These are phyloP conservation scores for Formicarius rufipectus DNA, from an alignment of 2,113 vertebrate species.

Conservation along the genomic window DNA sequence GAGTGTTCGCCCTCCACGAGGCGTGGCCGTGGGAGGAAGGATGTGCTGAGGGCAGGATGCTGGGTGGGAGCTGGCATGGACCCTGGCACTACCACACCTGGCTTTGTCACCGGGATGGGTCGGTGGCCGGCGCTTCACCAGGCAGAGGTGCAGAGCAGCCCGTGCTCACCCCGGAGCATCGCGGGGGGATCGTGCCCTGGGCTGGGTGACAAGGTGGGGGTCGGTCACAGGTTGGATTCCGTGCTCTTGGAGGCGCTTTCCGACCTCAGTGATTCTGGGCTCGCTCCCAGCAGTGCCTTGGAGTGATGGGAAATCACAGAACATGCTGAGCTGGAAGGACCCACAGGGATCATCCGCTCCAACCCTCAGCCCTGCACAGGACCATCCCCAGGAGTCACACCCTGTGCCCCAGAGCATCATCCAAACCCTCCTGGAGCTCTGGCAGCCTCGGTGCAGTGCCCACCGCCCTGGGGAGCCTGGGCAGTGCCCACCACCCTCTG, in stretches of 20 bases:
- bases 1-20: rapidly evolving
- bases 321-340: neutral
- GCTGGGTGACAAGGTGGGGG: neutral
- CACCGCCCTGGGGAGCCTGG: neutral
- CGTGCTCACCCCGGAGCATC: rapidly evolving
- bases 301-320: neutral
- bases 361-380: neutral
- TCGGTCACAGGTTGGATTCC: rapidly evolving
- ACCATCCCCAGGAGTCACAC: neutral
- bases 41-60: neutral
- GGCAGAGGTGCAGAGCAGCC: neutral
- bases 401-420: neutral
- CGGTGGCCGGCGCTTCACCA: rapidly evolving
- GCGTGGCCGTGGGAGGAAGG: neutral
- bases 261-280: neutral
- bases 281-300: neutral
- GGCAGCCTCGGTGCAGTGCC: neutral
- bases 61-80: neutral
- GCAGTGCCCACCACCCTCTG: neutral
- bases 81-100: too few relatives aligned
- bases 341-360: neutral
- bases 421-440: neutral
- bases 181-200: neutral
- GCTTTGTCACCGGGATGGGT: neutral
- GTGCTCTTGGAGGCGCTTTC: neutral